Conservation (phyloP, 2,113 vertebrate species). For the Gymnogyps californianus region DNA sequence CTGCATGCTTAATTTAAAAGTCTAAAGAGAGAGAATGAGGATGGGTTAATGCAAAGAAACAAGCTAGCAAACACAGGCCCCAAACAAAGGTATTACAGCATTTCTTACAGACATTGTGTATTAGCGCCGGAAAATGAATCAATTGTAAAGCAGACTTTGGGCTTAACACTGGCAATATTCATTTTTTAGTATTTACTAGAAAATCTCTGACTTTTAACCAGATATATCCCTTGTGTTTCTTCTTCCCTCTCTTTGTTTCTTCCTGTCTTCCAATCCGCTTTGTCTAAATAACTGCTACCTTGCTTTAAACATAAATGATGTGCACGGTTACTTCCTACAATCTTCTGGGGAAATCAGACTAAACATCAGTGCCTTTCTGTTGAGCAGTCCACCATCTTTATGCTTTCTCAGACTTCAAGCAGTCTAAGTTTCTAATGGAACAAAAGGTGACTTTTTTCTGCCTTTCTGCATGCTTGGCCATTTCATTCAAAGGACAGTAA, state of each 20-base stretch:
- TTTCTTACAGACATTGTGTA: background rate
- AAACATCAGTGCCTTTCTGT: conserved; percentile 92
- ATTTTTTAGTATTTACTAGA: background rate
- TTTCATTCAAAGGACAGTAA: conserved; percentile 38
- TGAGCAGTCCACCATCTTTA: conserved; percentile 99
- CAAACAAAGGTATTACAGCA: background rate
- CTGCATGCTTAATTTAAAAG: background rate
- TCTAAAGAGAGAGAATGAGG: background rate
- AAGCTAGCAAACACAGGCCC: background rate
- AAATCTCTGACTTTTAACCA: conserved; percentile 68
- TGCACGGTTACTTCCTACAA: conserved; percentile 69
- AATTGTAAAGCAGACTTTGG: background rate
- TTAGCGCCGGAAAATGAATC: background rate
- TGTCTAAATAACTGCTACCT: conserved; percentile 76
- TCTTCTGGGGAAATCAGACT: conserved; percentile 80
- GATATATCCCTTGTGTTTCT: conserved; percentile 76
- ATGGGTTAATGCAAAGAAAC: background rate
- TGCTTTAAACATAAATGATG: conserved; percentile 72
- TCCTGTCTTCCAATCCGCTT: conserved; percentile 59
- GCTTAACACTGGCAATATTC: background rate
- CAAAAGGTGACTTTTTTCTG: conserved; percentile 91
- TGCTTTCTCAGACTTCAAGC: conserved; percentile 99
- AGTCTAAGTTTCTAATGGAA: conserved; percentile 94
- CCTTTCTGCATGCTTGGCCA: conserved; percentile 72
- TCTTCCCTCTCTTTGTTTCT: conserved; percentile 62